phyloP scores from a whole-genome alignment of 2,888 invertebrate species.

The Tortrix viridana region DNA sequence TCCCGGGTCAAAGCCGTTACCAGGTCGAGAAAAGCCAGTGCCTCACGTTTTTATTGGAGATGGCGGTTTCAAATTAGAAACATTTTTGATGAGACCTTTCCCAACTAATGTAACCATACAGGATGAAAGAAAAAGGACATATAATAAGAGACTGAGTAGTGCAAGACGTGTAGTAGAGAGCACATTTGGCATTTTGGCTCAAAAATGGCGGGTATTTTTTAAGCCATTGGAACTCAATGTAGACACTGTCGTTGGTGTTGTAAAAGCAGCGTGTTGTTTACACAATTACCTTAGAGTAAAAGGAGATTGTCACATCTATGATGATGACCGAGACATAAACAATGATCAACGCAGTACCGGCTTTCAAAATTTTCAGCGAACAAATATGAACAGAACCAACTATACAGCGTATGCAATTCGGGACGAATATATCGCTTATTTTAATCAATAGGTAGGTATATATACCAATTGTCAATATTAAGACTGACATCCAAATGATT shows the following conservation, averaged over 20 bases:
- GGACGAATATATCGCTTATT: slow-evolving; percentile 22
- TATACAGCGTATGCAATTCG: slow-evolving; percentile 13
- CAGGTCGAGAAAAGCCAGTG: slow-evolving; percentile 14
- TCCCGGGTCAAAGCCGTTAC: slow-evolving; percentile 30
- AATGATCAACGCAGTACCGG: slow-evolving; percentile 14
- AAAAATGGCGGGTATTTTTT: slow-evolving; percentile 37
- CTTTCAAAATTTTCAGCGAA: slow-evolving; percentile 18
- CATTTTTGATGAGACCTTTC: slow-evolving; percentile 37
- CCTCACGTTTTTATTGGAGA: slow-evolving; percentile 27
- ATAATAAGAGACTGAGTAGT: slow-evolving; percentile 37
- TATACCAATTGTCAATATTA: slow-evolving; percentile 9
- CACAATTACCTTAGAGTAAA: slow-evolving; percentile 36
- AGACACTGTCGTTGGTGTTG: slow-evolving; percentile 34
- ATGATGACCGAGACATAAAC: slow-evolving; percentile 17
- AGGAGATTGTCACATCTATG: slow-evolving; percentile 18
- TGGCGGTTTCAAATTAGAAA: slow-evolving; percentile 27
- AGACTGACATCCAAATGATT: slow-evolving; percentile 1
- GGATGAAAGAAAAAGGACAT: slow-evolving; percentile 36
- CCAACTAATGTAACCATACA: slow-evolving; percentile 17
- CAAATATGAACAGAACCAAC: slow-evolving; percentile 22
- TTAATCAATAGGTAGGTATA: slow-evolving; percentile 21
- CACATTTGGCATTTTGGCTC: slow-evolving; percentile 36
- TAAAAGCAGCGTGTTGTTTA: slow-evolving; percentile 31
- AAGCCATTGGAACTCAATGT: slow-evolving; percentile 31
- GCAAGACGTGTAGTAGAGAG: slow-evolving; percentile 39